Conservation (phyloP, 2,797 vertebrate genomes). For the Neosalanx taihuensis region DNA sequence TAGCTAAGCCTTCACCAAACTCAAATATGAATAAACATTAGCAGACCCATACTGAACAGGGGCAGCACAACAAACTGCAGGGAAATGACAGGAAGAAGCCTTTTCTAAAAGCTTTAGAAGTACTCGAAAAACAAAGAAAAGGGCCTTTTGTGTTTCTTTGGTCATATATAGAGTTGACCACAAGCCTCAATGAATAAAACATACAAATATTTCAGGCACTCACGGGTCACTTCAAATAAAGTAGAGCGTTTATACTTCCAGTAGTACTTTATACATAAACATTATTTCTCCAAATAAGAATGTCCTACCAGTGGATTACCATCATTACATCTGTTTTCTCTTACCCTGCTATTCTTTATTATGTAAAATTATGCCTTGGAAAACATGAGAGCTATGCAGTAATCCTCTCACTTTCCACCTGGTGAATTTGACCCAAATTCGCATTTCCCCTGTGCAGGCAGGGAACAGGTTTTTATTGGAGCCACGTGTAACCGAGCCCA, state of each 20-base stretch:
- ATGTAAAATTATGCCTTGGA: conserved; percentile 69
- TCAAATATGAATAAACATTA: conserved; percentile 6
- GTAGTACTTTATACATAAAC: conserved; percentile 65
- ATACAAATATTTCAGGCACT: conserved; percentile 49
- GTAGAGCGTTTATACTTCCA: conserved; percentile 59
- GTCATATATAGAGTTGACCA: conserved; percentile 53
- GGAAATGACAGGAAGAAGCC: conserved; percentile 48
- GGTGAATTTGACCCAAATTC: conserved; percentile 76
- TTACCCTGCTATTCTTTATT: conserved; percentile 66
- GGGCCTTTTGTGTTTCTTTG: conserved; percentile 52
- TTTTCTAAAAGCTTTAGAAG: conserved; percentile 58
- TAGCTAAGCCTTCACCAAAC: conserved; percentile 33
- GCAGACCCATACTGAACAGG: conserved; percentile 22
- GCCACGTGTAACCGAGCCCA: conserved; percentile 69
- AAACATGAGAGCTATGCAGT: conserved; percentile 66
- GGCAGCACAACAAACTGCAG: conserved; percentile 46
- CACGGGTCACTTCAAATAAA: conserved; percentile 64
- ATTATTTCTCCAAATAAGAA: conserved; percentile 69
- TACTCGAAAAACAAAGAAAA: conserved; percentile 37
- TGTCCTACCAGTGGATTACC: conserved; percentile 62
- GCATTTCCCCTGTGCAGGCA: conserved; percentile 58
- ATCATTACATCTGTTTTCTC: conserved; percentile 71
- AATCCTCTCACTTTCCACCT: conserved; percentile 75
- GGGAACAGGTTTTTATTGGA: conserved; percentile 62
- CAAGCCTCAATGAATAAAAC: conserved; percentile 61